These are phyloP conservation scores for Planiliza haematocheilus DNA, from an alignment of 2,113 vertebrate species.

Conservation along the genomic window DNA sequence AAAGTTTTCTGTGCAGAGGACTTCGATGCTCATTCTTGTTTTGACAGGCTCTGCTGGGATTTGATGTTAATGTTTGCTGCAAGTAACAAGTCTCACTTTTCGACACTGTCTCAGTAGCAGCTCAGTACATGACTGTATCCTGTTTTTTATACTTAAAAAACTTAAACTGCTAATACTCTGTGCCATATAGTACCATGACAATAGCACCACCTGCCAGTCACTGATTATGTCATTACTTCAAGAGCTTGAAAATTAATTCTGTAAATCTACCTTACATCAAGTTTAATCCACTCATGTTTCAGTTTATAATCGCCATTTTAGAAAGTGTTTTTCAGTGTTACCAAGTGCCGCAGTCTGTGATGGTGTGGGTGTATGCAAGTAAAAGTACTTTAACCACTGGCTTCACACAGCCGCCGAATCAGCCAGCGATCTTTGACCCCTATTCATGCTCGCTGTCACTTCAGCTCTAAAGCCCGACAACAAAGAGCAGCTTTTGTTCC, in stretches of 20 bases:
- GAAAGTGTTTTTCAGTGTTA: neutral
- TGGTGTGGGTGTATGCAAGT: neutral
- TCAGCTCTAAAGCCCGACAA: slow-evolving; percentile 62
- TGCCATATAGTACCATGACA: slow-evolving; percentile 5
- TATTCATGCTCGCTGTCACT: slow-evolving; percentile 73
- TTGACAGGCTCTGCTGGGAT: neutral
- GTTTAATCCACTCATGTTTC: no score
- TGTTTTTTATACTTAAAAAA: neutral
- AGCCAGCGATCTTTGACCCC: slow-evolving; percentile 69
- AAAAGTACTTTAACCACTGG: slow-evolving; percentile 23
- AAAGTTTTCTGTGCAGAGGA: neutral
- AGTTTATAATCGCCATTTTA: neutral
- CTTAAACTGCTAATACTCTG: neutral
- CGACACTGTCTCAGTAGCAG: neutral
- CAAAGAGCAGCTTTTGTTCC: slow-evolving; percentile 76
- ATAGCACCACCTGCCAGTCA: no score
- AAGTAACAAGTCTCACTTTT: slow-evolving; percentile 10
- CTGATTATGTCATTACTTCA: neutral
- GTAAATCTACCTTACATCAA: no score
- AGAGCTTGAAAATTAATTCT: neutral
- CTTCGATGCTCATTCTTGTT: slow-evolving; percentile 27
- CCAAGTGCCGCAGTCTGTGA: neutral
- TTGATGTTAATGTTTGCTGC: neutral
- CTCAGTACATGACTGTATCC: neutral
- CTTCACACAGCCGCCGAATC: slow-evolving; percentile 61